phyloP scores from a whole-genome alignment of 2,113 vertebrate genomes.

The Numenius arquata region DNA sequence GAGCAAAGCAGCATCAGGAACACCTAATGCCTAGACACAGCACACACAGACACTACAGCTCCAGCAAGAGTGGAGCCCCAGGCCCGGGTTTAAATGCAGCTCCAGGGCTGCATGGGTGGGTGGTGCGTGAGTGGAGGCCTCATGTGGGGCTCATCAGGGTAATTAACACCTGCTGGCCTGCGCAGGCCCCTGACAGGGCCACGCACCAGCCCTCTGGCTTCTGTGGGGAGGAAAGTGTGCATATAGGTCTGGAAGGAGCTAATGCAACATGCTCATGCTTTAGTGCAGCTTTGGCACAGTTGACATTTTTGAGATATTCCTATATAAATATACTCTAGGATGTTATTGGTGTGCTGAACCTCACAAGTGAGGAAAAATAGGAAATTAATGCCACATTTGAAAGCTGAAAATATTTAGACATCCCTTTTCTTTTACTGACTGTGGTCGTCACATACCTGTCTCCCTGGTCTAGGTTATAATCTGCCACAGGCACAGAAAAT shows the following conservation, averaged over 20 bases:
- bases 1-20: rapidly evolving
- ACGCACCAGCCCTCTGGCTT: not conserved
- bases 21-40: not conserved
- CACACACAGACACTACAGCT: rapidly evolving
- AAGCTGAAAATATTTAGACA: not conserved
- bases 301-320: not conserved
- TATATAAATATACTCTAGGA: not conserved
- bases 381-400: not conserved
- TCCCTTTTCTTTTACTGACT: not conserved
- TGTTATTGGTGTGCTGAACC: not conserved
- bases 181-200: not conserved
- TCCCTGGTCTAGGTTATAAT: not conserved
- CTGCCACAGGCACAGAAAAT: not conserved
- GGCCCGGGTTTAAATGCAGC: not conserved
- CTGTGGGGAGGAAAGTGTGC: not conserved
- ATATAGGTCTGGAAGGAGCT: not conserved
- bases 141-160: not conserved
- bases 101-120: not conserved
- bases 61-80: rapidly evolving
- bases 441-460: not conserved
- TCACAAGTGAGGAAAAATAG: not conserved
- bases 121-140: not conserved
- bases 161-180: not conserved
- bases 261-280: rapidly evolving
- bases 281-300: not conserved